Conservation (phyloP, 2,888 invertebrate genomes). For the Tipula vernalis region DNA sequence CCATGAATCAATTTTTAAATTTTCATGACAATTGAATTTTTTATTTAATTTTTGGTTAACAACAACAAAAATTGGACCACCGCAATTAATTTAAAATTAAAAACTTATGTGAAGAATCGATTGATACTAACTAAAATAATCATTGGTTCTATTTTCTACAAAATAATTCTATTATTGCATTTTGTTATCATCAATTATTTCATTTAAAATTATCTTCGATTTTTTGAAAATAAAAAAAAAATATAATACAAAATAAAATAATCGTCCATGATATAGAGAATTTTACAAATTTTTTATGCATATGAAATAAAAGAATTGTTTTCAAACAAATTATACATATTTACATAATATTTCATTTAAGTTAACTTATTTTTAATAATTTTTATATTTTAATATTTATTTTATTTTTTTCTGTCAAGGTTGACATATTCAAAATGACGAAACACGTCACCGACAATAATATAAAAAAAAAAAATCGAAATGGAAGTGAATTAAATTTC, state of each 20-base stretch:
- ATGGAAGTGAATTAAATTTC: not conserved
- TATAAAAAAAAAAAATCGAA: not conserved
- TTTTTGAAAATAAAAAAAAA: not conserved
- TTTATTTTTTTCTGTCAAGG: constrained; percentile 9
- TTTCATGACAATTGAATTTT: not conserved
- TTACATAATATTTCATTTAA: not conserved
- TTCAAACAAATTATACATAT: not conserved
- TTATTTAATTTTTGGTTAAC: not conserved
- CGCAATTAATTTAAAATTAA: not conserved
- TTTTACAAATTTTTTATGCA: not conserved
- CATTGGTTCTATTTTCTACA: not conserved
- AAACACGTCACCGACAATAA: constrained; percentile 11
- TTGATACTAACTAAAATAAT: not conserved
- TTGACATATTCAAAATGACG: constrained; percentile 8
- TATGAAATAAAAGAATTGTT: not conserved
- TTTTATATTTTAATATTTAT: not conserved
- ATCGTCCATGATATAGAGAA: not conserved
- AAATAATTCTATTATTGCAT: not conserved
- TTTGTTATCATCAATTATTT: not conserved
- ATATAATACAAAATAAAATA: not conserved
- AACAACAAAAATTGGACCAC: not conserved
- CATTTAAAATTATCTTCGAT: not conserved
- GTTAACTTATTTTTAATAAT: not conserved
- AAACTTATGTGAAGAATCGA: not conserved
- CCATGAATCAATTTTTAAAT: not conserved